Percentiles rank a stretch among this genome's conserved stretches.
Conservation (phyloP, 1,140 invertebrate genomes). For the Leptinotarsa defecta region DNA sequence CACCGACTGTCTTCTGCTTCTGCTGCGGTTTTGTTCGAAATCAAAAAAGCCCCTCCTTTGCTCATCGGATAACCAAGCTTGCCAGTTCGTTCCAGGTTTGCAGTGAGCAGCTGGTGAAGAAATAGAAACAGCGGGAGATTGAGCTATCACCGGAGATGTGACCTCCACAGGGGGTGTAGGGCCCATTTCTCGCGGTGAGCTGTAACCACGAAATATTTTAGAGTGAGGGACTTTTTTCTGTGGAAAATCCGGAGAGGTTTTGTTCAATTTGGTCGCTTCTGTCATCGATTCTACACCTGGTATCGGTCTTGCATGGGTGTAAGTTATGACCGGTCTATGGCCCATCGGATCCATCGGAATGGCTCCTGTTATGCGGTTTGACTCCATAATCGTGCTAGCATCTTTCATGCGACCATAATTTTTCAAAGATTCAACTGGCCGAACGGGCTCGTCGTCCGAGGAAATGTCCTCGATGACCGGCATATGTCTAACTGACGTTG, state of each 20-base stretch:
- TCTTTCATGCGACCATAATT: not conserved
- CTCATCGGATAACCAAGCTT: constrained; percentile 14
- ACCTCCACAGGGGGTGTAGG: not conserved
- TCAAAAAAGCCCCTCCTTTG: not conserved
- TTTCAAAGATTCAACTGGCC: not conserved
- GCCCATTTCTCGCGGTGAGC: not conserved
- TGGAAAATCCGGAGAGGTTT: not conserved
- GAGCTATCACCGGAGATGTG: not conserved
- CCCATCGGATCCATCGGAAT: not conserved
- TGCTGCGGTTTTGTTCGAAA: not conserved
- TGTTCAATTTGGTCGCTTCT: not conserved
- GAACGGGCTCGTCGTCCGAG: constrained; percentile 12
- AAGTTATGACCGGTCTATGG: too few relatives aligned
- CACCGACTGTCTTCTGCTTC: constrained; percentile 9
- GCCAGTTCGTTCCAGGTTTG: not conserved
- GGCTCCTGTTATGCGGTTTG: not conserved
- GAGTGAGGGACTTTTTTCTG: not conserved
- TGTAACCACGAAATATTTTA: not conserved
- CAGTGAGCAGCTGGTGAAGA: not conserved
- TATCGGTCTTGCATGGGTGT: not conserved
- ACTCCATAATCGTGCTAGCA: not conserved
- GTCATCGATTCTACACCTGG: not conserved
- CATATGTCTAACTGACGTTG: not conserved
- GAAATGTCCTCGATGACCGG: constrained; percentile 15
- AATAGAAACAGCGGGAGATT: not conserved